These are phyloP conservation scores for Arnoldichthys spilopterus DNA, from an alignment of 2,797 vertebrate genomes.

Conservation along the genomic window DNA sequence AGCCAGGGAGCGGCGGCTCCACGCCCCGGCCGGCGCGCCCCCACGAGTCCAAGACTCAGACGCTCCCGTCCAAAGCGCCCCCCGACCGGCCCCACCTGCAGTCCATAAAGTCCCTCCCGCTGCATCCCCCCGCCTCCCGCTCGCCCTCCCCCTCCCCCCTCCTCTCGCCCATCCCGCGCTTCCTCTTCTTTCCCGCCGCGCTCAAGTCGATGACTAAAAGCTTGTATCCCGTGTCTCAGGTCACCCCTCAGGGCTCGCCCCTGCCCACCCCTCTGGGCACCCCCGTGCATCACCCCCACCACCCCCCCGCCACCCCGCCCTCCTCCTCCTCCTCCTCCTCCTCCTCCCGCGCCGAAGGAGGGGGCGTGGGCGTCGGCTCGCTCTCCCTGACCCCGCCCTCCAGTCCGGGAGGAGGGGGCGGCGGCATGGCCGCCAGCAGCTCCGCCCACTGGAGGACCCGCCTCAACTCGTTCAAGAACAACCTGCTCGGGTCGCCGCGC, in stretches of 20 bases:
- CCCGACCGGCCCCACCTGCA: conserved; percentile 84
- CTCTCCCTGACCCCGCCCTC: conserved; percentile 82
- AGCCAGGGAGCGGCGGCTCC: conserved; percentile 73
- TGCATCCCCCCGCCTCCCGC: conserved; percentile 82
- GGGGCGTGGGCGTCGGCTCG: conserved; percentile 76
- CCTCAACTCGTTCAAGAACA: conserved; percentile 94
- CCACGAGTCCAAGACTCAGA: conserved; percentile 88
- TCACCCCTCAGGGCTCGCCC: conserved; percentile 89
- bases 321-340: conserved; percentile 78
- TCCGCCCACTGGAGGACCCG: conserved; percentile 93
- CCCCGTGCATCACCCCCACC: conserved; percentile 91
- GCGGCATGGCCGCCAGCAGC: conserved; percentile 85
- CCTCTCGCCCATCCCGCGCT: conserved; percentile 80
- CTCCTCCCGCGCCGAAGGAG: conserved; percentile 77
- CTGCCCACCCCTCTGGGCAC: conserved; percentile 91
- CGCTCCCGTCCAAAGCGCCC: conserved; percentile 85
- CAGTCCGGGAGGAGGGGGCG: conserved; percentile 81
- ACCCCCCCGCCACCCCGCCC: conserved; percentile 87
- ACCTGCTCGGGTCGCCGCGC: conserved; percentile 90
- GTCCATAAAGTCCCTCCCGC: conserved; percentile 84
- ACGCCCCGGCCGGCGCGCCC: conserved; percentile 69
- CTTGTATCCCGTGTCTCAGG: conserved; percentile 85
- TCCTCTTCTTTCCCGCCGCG: conserved; percentile 84
- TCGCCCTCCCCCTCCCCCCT: conserved; percentile 85
- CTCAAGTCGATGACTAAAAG: conserved; percentile 87